Conservation (phyloP, 2,113 vertebrate genomes). For the Orthochromis indermauri region DNA sequence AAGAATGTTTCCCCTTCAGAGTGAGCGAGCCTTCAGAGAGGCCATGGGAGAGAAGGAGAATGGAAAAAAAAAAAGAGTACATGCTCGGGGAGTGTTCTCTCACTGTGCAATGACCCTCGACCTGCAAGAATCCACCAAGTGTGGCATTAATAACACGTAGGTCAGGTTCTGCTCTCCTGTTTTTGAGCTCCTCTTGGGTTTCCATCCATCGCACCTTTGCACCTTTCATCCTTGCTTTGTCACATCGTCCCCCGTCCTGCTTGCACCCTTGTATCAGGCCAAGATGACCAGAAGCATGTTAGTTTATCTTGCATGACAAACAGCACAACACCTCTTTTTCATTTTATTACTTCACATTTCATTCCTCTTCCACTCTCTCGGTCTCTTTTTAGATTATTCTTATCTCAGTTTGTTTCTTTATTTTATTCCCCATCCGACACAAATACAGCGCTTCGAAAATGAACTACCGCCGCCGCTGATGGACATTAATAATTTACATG, state of each 20-base stretch:
- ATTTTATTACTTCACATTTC: neutral
- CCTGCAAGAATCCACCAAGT: constrained; percentile 36
- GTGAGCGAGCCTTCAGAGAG: constrained; percentile 20
- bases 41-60: neutral
- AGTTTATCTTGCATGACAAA: constrained; percentile 21
- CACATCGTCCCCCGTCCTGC: neutral
- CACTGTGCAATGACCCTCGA: neutral
- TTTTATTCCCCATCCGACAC: neutral
- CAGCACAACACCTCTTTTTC: neutral
- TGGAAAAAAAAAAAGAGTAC: neutral
- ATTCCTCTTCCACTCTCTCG: neutral
- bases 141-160: constrained; percentile 12
- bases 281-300: constrained; percentile 1
- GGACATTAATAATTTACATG: constrained; percentile 62
- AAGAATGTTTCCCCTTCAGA: constrained; percentile 57
- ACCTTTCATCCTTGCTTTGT: neutral
- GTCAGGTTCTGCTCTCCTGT: constrained; percentile 9
- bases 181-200: neutral
- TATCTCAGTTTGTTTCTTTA: constrained; percentile 6
- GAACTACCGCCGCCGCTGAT: constrained; percentile 13
- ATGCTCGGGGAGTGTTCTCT: neutral
- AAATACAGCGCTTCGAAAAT: constrained; percentile 35
- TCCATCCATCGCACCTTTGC: neutral
- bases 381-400: neutral
- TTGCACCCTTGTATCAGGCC: neutral